Evolutionary conservation across 2,888 invertebrate species (phyloP).

Genomic region (Venustoraphidia nigricollis): DNA sequence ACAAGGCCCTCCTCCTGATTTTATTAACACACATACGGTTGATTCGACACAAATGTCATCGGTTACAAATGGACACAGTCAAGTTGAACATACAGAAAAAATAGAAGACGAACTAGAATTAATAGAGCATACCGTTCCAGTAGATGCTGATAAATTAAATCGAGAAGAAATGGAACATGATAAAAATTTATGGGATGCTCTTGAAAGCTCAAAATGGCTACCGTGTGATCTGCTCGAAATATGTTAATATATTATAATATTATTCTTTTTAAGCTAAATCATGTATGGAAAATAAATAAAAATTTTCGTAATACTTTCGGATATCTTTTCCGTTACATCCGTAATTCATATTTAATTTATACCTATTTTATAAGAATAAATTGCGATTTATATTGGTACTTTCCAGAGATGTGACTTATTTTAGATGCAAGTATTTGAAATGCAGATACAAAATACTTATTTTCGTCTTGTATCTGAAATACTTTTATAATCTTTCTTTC

Average conservation of each 20-base stretch:
- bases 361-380: no score
- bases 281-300: no score
- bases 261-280: not conserved
- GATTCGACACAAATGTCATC: conserved; percentile 22
- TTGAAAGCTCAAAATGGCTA: conserved; percentile 73
- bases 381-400: no score
- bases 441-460: no score
- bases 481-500: no score
- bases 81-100: conserved; percentile 20
- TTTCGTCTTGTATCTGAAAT: no score
- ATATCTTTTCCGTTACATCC: no score
- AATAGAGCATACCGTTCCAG: conserved; percentile 58
- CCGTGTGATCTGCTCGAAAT: conserved; percentile 60
- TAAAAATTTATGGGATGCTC: conserved; percentile 61
- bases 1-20: conserved; percentile 9
- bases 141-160: conserved; percentile 64
- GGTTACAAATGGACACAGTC: conserved; percentile 24
- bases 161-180: conserved; percentile 62
- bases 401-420: no score
- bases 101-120: conserved; percentile 54
- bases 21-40: conserved; percentile 19
- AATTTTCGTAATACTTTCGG: no score
- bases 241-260: conserved; percentile 25
- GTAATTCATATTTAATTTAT: no score
- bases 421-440: no score